Evolutionary conservation across 2,888 invertebrate genomes (phyloP), one percentile per base, ranked within the genome.

Genomic region (Stomorhina lunata): DNA sequence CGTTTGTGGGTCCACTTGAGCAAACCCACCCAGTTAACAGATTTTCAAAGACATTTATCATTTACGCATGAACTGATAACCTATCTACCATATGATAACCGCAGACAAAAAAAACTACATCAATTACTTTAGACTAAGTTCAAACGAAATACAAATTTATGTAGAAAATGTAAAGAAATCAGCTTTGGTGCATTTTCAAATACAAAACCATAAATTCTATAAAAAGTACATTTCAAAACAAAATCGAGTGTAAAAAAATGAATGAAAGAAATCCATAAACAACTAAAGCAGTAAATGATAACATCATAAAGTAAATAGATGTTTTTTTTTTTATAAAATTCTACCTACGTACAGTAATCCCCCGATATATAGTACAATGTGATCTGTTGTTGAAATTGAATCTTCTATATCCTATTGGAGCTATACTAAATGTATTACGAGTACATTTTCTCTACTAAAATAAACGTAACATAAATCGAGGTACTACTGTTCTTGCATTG

Each of bases 41-140:
- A 45, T 76, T 69, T 69, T 50, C 71, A 65, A 69, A 75, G 59
- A 61, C 80, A 79, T 84, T 83, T 83, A 83, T 83, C 83, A 84
- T 81, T 84, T 69, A 84, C 78, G 84, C 80, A 68, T 76, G 80
- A 83, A 78, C 76, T 83, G 76, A 81, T 77, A 84, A 81, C 71
- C 61, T 59, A 77, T 72, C 78, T 65, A 72, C 65, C 68, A 61
- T 72, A 69, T 63, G 69, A 69, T 69, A 75, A 75, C 68, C 75
- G 20, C 15, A 75, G 45, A 53, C 40, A 71, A 76, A 15, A 57
- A 65, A 55, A 69, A 17, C 34, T 45, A 76, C 45, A 69, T 37
- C 32, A 53, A 37, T 40, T 17, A 55, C 55, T 5, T 55, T 5
- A 32, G 4, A 72, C 12, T 48, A 25, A 59, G n/a, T 57, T n/a